phyloP scores from a whole-genome alignment of 2,797 vertebrate species.

The Sebastes wilsoni region DNA sequence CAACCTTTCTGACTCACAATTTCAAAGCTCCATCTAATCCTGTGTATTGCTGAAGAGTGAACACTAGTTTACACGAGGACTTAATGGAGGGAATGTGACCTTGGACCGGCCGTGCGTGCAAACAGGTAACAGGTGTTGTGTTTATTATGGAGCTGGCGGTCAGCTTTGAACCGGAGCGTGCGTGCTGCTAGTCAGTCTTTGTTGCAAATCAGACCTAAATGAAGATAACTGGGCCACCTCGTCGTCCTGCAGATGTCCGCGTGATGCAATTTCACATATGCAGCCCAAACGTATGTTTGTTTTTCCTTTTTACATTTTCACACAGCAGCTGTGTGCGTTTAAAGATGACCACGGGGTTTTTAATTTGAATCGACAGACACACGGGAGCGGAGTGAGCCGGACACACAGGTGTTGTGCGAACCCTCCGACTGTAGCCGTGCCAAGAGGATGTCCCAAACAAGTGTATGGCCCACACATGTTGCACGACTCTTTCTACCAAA shows the following conservation, averaged over 20 bases:
- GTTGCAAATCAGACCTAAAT: constrained; percentile 32
- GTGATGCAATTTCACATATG: constrained; percentile 12
- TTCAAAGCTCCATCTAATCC: not conserved
- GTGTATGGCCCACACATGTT: constrained; percentile 76
- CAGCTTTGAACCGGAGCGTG: not conserved
- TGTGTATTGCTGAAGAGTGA: not conserved
- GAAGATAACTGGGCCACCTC: constrained; percentile 33
- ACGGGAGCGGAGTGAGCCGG: constrained; percentile 7
- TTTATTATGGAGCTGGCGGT: constrained; percentile 8
- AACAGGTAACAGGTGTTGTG: constrained; percentile 46
- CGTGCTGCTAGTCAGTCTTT: not conserved
- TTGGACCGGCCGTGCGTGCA: not conserved
- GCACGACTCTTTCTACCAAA: not conserved
- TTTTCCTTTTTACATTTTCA: constrained; percentile 28
- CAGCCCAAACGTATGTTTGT: not conserved
- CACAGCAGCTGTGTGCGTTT: constrained; percentile 62
- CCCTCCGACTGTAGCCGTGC: constrained; percentile 69
- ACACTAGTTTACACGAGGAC: not conserved
- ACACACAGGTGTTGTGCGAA: constrained; percentile 54
- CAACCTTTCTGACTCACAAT: not conserved
- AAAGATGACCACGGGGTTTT: constrained; percentile 35
- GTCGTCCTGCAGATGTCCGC: constrained; percentile 39
- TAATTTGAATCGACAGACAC: constrained; percentile 28
- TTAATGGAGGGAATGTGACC: constrained; percentile 7
- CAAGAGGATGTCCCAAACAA: constrained; percentile 70